Percentiles rank a stretch among this genome's conserved stretches.
Conservation (phyloP, 2,113 vertebrate genomes). For the Atrichornis clamosus region DNA sequence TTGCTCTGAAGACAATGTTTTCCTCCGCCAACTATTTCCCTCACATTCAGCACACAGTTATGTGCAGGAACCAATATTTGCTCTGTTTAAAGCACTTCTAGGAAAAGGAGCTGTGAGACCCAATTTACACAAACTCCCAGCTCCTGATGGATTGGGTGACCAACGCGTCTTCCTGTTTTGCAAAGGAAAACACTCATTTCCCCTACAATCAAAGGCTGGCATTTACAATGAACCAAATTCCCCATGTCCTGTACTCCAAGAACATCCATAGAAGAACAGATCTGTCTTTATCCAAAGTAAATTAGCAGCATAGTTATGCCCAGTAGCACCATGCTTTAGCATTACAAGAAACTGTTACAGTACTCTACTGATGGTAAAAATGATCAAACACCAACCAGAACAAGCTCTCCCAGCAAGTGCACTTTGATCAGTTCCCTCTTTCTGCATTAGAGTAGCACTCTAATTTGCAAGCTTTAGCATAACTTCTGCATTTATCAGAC, state of each 20-base stretch:
- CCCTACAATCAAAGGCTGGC: constrained; percentile 5
- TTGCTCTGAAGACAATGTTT: neutral
- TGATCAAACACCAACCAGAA: neutral
- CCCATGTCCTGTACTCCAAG: neutral
- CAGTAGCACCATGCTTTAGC: neutral
- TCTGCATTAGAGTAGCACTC: neutral
- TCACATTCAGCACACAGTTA: neutral
- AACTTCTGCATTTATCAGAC: neutral
- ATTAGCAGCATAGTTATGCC: neutral
- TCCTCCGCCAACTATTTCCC: neutral
- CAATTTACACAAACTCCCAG: neutral
- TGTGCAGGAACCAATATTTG: neutral
- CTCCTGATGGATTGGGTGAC: neutral
- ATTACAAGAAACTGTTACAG: neutral
- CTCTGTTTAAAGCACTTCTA: neutral
- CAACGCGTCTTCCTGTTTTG: neutral
- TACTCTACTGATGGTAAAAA: neutral
- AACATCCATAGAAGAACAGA: neutral
- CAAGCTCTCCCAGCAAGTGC: neutral
- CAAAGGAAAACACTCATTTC: constrained; percentile 43
- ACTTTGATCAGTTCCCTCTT: neutral
- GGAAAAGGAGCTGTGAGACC: neutral
- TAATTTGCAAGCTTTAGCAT: neutral
- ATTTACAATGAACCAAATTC: constrained; percentile 23
- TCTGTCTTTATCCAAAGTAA: neutral